phyloP scores from a whole-genome alignment of 2,888 invertebrate genomes.

The Eupeodes luniger region DNA sequence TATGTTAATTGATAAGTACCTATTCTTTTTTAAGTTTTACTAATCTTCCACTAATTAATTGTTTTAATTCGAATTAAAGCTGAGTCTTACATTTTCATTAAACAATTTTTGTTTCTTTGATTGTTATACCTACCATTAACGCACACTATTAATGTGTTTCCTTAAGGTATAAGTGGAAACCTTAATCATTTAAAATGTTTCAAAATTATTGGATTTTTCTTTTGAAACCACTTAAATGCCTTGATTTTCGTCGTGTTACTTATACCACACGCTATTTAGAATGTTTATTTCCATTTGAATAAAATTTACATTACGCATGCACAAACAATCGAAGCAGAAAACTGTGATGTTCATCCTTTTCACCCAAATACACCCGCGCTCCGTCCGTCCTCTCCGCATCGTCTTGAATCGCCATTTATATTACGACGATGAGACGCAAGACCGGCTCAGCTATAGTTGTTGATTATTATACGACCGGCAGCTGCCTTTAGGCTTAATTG shows the following conservation, averaged over 20 bases:
- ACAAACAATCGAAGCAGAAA: slow-evolving; percentile 52
- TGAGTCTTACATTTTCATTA: too few species aligned
- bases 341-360: slow-evolving; percentile 27
- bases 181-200: not conserved
- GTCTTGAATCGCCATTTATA: too few species aligned
- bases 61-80: too few species aligned
- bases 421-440: not conserved
- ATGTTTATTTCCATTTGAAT: slow-evolving; percentile 61
- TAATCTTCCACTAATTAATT: too few species aligned
- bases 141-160: not conserved
- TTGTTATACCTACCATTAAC: too few species aligned
- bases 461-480: not conserved
- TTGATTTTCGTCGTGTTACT: not conserved
- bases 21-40: too few species aligned
- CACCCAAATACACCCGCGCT: not conserved
- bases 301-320: slow-evolving; percentile 53
- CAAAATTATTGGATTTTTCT: not conserved
- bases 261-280: slow-evolving; percentile 5
- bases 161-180: not conserved
- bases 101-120: too few species aligned
- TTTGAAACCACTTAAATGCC: not conserved
- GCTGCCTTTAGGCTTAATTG: slow-evolving; percentile 26
- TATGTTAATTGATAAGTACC: too few species aligned
- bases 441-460: not conserved
- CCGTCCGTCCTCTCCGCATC: too few species aligned